Percentiles rank a stretch among this genome's conserved stretches.
Conservation (phyloP, 2,797 vertebrate species). For the Triplophysa yarkandensis region DNA sequence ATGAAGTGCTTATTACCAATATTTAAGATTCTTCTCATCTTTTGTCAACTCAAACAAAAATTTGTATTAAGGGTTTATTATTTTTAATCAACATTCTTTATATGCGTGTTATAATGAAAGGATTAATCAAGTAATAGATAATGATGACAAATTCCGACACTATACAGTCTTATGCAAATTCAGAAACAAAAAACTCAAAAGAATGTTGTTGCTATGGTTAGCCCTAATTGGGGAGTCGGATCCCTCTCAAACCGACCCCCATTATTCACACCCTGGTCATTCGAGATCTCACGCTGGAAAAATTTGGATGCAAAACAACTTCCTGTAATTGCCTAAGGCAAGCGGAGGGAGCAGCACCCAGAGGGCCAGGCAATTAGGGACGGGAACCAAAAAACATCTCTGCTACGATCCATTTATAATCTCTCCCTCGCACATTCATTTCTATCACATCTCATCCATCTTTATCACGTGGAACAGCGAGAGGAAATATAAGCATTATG, state of each 20-base stretch:
- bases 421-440: slow-evolving; percentile 5
- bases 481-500: slow-evolving; percentile 42
- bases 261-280: slow-evolving; percentile 16
- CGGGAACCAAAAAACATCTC: slow-evolving; percentile 24
- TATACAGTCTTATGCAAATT: not conserved
- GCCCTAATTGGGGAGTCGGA: not conserved
- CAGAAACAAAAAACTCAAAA: not conserved
- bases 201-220: not conserved
- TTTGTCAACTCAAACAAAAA: too few species aligned
- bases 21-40: too few species aligned
- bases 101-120: too few species aligned
- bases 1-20: too few species aligned
- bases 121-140: not conserved
- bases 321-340: slow-evolving; percentile 40
- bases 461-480: slow-evolving; percentile 18
- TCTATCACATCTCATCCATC: slow-evolving; percentile 26
- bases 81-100: too few species aligned
- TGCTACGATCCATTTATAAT: slow-evolving; percentile 24
- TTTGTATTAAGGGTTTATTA: too few species aligned
- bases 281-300: slow-evolving; percentile 22
- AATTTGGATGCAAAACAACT: slow-evolving; percentile 39
- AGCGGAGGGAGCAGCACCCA: slow-evolving; percentile 37
- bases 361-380: slow-evolving; percentile 47
- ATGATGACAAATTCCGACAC: not conserved
- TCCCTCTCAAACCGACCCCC: not conserved